Evolutionary conservation across 2,797 vertebrate species (phyloP).

Genomic region (Manis pentadactyla): DNA sequence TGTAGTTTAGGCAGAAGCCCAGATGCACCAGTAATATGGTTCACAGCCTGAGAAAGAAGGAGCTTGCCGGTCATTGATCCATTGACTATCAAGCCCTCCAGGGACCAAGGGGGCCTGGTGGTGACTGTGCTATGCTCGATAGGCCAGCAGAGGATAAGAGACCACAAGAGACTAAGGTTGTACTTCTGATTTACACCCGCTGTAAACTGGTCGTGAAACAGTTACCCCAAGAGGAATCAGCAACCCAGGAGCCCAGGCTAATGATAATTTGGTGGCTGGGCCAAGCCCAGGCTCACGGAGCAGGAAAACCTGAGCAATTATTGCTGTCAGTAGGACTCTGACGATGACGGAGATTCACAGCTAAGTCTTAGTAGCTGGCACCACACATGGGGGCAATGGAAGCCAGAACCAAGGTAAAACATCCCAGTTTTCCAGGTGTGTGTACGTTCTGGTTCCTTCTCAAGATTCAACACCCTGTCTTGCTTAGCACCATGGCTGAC

Average conservation of each 20-base stretch:
- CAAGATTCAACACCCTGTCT: conserved; percentile 5
- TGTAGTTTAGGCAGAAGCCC: background rate
- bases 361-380: background rate
- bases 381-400: background rate
- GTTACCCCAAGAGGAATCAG: background rate
- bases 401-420: conserved; percentile 7
- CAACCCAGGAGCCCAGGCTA: background rate
- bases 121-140: background rate
- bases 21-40: background rate
- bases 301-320: conserved; percentile 21
- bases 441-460: conserved; percentile 56
- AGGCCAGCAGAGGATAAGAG: background rate
- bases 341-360: background rate
- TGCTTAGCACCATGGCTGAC: background rate
- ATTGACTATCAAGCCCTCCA: background rate
- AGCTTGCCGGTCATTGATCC: background rate
- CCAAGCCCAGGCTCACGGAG: background rate
- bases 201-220: background rate
- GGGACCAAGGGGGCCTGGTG: background rate
- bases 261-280: background rate
- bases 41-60: background rate
- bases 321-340: background rate
- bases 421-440: background rate
- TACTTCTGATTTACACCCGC: background rate
- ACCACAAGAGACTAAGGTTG: background rate